These are phyloP conservation scores for Palythoa grandis DNA, from an alignment of 92 coral and sea anemone species.

Conservation along the genomic window DNA sequence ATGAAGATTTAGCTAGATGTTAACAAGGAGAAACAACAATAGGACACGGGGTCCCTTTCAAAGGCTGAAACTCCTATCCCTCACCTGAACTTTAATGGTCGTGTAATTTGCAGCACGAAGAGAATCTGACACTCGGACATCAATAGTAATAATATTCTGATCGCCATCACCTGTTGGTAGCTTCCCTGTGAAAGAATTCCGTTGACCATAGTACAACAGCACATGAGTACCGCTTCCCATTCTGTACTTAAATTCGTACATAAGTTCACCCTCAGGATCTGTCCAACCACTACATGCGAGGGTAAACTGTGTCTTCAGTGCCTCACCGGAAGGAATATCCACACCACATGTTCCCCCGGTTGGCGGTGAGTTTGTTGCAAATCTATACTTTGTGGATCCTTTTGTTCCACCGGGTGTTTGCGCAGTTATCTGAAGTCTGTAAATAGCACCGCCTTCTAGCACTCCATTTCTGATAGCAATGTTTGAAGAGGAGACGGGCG, in stretches of 20 bases:
- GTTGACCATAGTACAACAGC: constrained; percentile 54
- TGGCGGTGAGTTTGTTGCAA: constrained; percentile 64
- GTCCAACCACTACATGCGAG: constrained; percentile 68
- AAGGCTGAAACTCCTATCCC: too few relatives aligned
- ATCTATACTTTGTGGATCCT: constrained; percentile 56
- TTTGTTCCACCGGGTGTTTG: constrained; percentile 48
- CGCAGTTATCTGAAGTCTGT: constrained; percentile 44
- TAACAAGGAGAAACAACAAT: too few relatives aligned
- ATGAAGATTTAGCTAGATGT: too few relatives aligned
- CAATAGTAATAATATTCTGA: constrained; percentile 38
- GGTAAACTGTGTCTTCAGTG: constrained; percentile 60
- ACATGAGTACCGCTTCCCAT: constrained; percentile 38
- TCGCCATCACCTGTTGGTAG: constrained; percentile 61
- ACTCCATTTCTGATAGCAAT: constrained; percentile 37
- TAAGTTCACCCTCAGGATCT: constrained; percentile 62
- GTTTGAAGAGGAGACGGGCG: constrained; percentile 44
- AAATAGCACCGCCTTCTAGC: constrained; percentile 29
- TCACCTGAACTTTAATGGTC: constrained; percentile 59
- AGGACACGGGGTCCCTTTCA: too few relatives aligned
- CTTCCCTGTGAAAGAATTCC: constrained; percentile 22
- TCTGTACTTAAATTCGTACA: constrained; percentile 63
- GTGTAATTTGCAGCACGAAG: constrained; percentile 62
- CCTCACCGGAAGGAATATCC: constrained; percentile 54
- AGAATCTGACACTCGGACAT: constrained; percentile 59
- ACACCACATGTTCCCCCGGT: constrained; percentile 56